A percentile compares a stretch with the other conserved stretches of the same genome.
Evolutionary conservation across 2,888 invertebrate genomes (phyloP).

Genomic region (Athalia cordata): DNA sequence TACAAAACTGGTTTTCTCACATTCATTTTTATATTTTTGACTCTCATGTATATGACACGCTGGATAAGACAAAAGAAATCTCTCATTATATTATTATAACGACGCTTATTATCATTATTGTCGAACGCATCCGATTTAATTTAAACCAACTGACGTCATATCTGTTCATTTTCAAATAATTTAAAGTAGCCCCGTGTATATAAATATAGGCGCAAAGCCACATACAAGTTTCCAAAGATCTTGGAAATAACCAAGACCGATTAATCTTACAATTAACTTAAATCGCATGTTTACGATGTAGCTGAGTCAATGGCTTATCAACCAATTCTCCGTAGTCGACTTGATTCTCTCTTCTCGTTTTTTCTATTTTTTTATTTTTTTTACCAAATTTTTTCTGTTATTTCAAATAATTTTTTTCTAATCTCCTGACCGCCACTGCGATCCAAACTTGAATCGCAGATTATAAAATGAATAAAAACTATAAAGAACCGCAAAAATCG

Average conservation of each 20-base stretch:
- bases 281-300: neutral
- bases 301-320: neutral
- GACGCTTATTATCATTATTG: no score
- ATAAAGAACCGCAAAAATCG: neutral
- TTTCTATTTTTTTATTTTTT: neutral
- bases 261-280: neutral
- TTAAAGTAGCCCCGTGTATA: no score
- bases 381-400: no score
- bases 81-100: no score
- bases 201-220: no score
- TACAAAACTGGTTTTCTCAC: no score
- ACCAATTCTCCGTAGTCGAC: neutral
- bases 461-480: neutral
- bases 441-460: neutral
- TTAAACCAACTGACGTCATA: no score
- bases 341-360: neutral
- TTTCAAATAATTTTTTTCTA: neutral
- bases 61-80: no score
- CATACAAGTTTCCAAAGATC: neutral
- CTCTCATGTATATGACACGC: no score
- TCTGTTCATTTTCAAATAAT: no score
- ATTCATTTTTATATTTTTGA: no score
- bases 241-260: neutral
- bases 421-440: neutral
- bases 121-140: no score